These are phyloP conservation scores for Melolontha melolontha DNA, from an alignment of 2,888 invertebrate genomes.

Conservation along the genomic window DNA sequence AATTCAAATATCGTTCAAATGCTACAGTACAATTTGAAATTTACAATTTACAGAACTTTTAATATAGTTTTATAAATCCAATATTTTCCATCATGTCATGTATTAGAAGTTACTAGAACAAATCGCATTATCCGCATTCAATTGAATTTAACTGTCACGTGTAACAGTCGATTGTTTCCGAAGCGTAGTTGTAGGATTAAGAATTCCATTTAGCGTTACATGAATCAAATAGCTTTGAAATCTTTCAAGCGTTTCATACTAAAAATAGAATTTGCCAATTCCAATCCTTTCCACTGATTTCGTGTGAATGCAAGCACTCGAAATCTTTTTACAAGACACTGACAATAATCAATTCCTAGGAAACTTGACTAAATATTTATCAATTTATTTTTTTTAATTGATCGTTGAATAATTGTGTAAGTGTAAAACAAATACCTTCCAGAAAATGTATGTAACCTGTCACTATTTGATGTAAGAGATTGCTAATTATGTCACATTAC, in stretches of 20 bases:
- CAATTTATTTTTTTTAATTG: too few species aligned
- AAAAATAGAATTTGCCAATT: slow-evolving; percentile 8
- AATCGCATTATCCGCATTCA: slow-evolving; percentile 14
- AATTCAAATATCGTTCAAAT: too few species aligned
- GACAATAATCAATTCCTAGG: not conserved
- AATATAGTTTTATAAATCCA: too few species aligned
- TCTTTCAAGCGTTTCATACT: slow-evolving; percentile 13
- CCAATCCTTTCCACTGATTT: not conserved
- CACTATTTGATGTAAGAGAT: too few species aligned
- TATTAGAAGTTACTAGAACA: not conserved
- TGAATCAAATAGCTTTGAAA: slow-evolving; percentile 4
- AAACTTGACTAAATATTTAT: not conserved
- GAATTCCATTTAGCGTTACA: slow-evolving; percentile 16
- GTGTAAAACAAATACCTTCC: too few species aligned
- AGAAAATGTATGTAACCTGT: too few species aligned
- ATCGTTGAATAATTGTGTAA: too few species aligned
- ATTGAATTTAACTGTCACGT: slow-evolving; percentile 16
- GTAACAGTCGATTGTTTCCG: slow-evolving; percentile 14
- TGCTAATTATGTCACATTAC: too few species aligned
- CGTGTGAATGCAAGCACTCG: too few species aligned
- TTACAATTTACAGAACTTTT: too few species aligned
- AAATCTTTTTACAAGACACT: not conserved
- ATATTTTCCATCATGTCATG: not conserved
- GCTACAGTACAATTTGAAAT: too few species aligned
- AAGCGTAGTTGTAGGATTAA: slow-evolving; percentile 5